phyloP scores from a whole-genome alignment of 2,113 vertebrate genomes.

The Centrocercus urophasianus region DNA sequence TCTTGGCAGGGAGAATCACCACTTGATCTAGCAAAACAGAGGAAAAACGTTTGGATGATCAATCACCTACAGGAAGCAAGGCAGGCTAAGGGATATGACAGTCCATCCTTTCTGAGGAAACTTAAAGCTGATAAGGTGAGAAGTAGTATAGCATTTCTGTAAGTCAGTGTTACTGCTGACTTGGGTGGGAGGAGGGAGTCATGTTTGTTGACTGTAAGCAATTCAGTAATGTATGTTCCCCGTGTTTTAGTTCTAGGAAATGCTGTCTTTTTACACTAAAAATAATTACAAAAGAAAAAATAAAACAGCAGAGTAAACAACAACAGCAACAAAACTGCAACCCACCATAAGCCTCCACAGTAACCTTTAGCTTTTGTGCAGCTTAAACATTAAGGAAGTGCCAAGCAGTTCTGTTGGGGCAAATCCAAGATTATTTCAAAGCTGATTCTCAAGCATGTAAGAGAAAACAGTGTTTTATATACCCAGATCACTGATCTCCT shows the following conservation, averaged over 20 bases:
- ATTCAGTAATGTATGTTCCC: neutral
- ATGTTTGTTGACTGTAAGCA: neutral
- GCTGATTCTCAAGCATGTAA: neutral
- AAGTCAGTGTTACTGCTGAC: neutral
- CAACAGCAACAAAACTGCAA: neutral
- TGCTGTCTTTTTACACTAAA: neutral
- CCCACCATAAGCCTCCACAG: neutral
- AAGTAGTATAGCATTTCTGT: neutral
- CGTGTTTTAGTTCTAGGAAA: neutral
- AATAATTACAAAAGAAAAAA: neutral
- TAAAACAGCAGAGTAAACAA: neutral
- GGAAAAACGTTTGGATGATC: conserved; percentile 99
- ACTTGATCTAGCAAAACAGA: conserved; percentile 96
- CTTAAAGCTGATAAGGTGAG: conserved; percentile 97
- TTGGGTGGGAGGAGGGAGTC: neutral
- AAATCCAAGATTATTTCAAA: neutral
- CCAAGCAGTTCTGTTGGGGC: neutral
- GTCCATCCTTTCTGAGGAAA: conserved; percentile 95
- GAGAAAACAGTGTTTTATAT: neutral
- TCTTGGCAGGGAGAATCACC: conserved; percentile 91
- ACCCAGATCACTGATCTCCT: neutral
- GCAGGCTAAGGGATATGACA: conserved; percentile 98
- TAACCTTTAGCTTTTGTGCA: neutral
- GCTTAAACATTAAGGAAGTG: neutral
- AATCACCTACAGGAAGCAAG: conserved; percentile 97